Evolutionary conservation across 2,888 invertebrate species (phyloP).

Genomic region (Phragmatobia fuliginosa): DNA sequence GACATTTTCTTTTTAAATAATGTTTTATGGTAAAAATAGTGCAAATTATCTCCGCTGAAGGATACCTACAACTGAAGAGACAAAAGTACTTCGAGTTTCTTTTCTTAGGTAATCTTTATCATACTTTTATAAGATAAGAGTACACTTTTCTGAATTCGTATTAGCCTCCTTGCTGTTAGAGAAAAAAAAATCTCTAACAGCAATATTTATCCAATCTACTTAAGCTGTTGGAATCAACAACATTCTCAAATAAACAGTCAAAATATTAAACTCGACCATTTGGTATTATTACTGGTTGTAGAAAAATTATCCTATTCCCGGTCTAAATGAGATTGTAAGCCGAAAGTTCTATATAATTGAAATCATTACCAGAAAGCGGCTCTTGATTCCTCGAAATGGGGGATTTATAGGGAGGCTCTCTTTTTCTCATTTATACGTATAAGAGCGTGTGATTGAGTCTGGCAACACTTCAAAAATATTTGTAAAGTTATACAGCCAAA

Average conservation of each 20-base stretch:
- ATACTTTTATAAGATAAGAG: not conserved
- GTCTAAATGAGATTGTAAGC: conserved; percentile 46
- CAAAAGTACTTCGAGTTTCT: not conserved
- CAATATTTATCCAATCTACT: conserved; percentile 39
- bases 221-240: conserved; percentile 40
- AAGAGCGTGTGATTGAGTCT: conserved; percentile 13
- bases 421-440: conserved; percentile 20
- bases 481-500: conserved; percentile 6
- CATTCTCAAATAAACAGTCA: conserved; percentile 28
- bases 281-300: conserved; percentile 41
- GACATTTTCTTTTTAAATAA: too few relatives aligned
- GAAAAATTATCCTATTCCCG: conserved; percentile 50
- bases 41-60: too few relatives aligned
- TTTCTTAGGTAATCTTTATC: not conserved
- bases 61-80: not conserved
- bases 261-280: conserved; percentile 33
- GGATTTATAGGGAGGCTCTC: conserved; percentile 49
- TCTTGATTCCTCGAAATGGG: conserved; percentile 58
- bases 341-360: conserved; percentile 59
- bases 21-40: too few relatives aligned
- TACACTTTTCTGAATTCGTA: not conserved
- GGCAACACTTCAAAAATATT: conserved; percentile 7
- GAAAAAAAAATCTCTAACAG: conserved; percentile 24
- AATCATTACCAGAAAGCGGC: conserved; percentile 55
- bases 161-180: conserved; percentile 23